Percentiles rank a stretch among this genome's conserved stretches.
Evolutionary conservation across 2,797 vertebrate species (phyloP).

Genomic region (Cottoperca gobio): DNA sequence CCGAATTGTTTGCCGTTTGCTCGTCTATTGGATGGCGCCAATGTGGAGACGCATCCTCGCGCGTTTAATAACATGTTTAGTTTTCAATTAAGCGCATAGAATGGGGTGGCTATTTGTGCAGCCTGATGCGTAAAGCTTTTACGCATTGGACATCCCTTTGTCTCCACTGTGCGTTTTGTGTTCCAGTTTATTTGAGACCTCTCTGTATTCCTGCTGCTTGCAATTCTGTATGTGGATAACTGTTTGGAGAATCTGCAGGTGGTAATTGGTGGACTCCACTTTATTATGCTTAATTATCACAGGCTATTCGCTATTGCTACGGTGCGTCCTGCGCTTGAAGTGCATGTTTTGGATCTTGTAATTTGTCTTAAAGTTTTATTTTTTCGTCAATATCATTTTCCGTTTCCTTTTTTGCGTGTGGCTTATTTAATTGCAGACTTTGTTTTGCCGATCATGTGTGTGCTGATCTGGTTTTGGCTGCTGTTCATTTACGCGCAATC

Average conservation of each 20-base stretch:
- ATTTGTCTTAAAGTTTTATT: slow-evolving; percentile 65
- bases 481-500: slow-evolving; percentile 64
- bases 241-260: slow-evolving; percentile 68
- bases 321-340: slow-evolving; percentile 60
- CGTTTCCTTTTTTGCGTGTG: not conserved
- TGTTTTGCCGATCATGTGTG: slow-evolving; percentile 42
- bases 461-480: slow-evolving; percentile 49
- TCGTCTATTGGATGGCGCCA: slow-evolving; percentile 51
- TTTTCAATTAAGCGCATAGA: slow-evolving; percentile 44
- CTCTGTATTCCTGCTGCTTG: slow-evolving; percentile 49
- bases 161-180: slow-evolving; percentile 70
- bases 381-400: not conserved
- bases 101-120: slow-evolving; percentile 53
- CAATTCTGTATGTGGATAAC: slow-evolving; percentile 36
- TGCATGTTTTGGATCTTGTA: slow-evolving; percentile 58
- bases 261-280: slow-evolving; percentile 62
- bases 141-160: slow-evolving; percentile 81
- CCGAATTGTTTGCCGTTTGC: slow-evolving; percentile 59
- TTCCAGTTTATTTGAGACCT: slow-evolving; percentile 65
- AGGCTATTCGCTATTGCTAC: slow-evolving; percentile 55
- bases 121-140: slow-evolving; percentile 79
- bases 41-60: slow-evolving; percentile 48
- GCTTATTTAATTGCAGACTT: slow-evolving; percentile 43
- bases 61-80: slow-evolving; percentile 39
- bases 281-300: slow-evolving; percentile 65